Evolutionary conservation across 2,797 vertebrate genomes (phyloP), one percentile per base, ranked within the genome.

Genomic region (Etheostoma nigrum): DNA sequence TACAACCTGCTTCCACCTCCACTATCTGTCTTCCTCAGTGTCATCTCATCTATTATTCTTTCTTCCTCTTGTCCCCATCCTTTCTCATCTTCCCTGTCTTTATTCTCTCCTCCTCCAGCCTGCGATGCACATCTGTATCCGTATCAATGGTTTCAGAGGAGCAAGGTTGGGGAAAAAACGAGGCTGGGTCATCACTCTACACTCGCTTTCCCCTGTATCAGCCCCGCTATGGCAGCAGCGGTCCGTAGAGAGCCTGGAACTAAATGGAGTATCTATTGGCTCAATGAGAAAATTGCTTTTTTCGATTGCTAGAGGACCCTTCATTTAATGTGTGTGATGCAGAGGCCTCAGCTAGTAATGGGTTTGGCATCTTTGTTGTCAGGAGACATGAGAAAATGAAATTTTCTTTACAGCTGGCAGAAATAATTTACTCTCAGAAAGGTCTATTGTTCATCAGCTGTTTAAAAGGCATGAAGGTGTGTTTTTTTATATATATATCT

Each of bases 271-370:
- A 93, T 94, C 93, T 94, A 88, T 94, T 86, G 89, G 91, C 92
- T 93, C 91, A 93, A 94, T 93, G 90, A 93, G 94, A 95, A 95
- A 95, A 94, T 94, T 90, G 92, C 93, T 94, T 95, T 91, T 90
- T 88, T 91, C 84, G 82, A 95, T 95, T 91, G 91, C 91, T 89
- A 83, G 90, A 95, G 93, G 89, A 94, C 87, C 88, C 89, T 92
- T 92, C 89, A 92, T 91, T 93, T 93, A 94, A 93, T 90, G 90
- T 86, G 86, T 90, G 93, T 90, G 83, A 92, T 89, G 86, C 88
- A 81, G 73, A 76, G 84, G 87, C 88, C 91, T 89, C 75, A 11
- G 85, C 70, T 85, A 68, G 86, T 94, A 93, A 94, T 95, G 92
- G 91, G 80, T 90, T 92, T 86, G 67, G 89, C 89, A 86, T 92